Base-by-base conservation (phyloP, 2,888 invertebrate genomes). In the Boloria euphrosyne region DNA sequence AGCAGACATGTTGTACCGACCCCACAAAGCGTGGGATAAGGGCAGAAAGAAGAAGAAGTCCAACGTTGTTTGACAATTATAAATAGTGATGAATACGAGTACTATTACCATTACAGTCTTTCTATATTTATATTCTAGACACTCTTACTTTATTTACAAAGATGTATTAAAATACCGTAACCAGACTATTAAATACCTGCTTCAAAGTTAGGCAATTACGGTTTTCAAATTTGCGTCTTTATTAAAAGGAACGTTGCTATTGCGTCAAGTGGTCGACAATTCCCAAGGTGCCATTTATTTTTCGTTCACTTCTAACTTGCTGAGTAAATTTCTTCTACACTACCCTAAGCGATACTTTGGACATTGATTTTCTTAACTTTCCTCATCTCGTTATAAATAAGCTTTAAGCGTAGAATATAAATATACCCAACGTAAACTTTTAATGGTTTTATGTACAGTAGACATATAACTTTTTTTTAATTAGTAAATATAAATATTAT, bases 361-460 rank as follows among this genome's bases (percentile, higher is more conserved):
- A 55, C 54, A 63, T 63, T 54, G 62, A 67, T 63, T 67, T 66
- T 67, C 22, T 53, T 13, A 59, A 60, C 53, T 63, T 54, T 50
- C 38, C 18, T 50, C 18, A 51, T 55, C 58, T 59, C 55, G 17
- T 59, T 63, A 50, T 51, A 63, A 54, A 66, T 54, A 63, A 44
- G 47, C 50, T 49, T 22, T 13, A 57, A 22, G 44, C 16, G 49
- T 27, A 44, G 16, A 60, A 17, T 55, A 65, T 61, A 50, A 65
- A 27, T 49, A 49, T 31, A 16, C 22, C 47, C 27, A 16, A 31
- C 16, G 16, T 54, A 58, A 47, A 58, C 16, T 49, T 27, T 47
- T 31, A 57, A 44, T 57, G 31, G 31, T 38, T 38, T 7, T 38
- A 38, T 38, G 2, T 38, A 38, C 31, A 38, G 31, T 10, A 38